phyloP scores from a whole-genome alignment of 2,888 invertebrate species.

The Pristionchus japonicus region DNA sequence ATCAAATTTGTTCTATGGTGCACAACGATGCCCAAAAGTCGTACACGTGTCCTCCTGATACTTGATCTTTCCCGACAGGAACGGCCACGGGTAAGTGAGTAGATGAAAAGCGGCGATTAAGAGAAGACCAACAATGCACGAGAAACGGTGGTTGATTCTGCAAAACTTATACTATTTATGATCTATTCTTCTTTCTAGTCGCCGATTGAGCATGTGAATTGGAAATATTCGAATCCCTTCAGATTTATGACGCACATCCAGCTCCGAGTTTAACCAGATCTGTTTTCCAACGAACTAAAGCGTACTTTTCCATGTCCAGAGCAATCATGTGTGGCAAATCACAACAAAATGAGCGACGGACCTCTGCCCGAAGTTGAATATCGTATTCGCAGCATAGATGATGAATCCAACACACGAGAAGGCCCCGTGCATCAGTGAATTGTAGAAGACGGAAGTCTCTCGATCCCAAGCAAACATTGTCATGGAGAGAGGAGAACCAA shows the following conservation, averaged over 20 bases:
- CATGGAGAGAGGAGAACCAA: conserved; percentile 76
- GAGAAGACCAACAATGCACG: conserved; percentile 56
- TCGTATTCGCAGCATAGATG: conserved; percentile 74
- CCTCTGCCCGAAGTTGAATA: conserved; percentile 70
- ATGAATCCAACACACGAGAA: conserved; percentile 71
- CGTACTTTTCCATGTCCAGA: no score
- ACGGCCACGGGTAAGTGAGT: conserved; percentile 64
- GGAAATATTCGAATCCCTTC: no score
- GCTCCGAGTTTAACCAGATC: no score
- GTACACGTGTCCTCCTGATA: conserved; percentile 54
- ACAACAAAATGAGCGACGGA: conserved; percentile 46
- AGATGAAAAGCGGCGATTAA: conserved; percentile 59
- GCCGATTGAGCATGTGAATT: no score
- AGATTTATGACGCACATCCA: no score
- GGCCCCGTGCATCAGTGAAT: conserved; percentile 74
- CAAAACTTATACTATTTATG: background rate
- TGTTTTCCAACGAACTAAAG: no score
- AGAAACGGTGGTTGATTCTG: conserved; percentile 62
- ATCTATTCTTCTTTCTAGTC: no score
- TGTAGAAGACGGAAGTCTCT: conserved; percentile 74
- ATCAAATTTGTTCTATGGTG: no score
- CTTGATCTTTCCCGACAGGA: conserved; percentile 53
- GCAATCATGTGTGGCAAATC: no score
- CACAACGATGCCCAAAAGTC: conserved; percentile 45
- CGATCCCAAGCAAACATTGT: conserved; percentile 76